A percentile compares a stretch with the other conserved stretches of the same genome.
These are phyloP conservation scores for Agrotis segetum DNA, from an alignment of 2,888 invertebrate species.

Conservation along the genomic window DNA sequence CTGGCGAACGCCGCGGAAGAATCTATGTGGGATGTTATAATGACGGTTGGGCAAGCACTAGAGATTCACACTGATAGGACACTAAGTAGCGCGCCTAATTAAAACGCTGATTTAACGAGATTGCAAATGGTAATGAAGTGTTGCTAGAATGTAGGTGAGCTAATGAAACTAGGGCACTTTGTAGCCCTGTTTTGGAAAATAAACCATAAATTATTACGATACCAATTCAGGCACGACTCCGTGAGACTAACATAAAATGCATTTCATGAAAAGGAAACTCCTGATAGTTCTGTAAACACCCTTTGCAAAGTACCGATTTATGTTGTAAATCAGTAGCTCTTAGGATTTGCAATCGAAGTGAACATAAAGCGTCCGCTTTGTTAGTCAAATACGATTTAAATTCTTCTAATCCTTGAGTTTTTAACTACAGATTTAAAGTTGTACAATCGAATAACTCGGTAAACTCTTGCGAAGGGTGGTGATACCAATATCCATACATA, in stretches of 20 bases:
- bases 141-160: slow-evolving; percentile 11
- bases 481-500: no score
- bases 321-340: slow-evolving; percentile 16
- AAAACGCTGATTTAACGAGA: slow-evolving; percentile 49
- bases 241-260: background rate
- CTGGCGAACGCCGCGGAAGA: slow-evolving; percentile 41
- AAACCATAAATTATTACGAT: no score
- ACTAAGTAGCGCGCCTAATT: slow-evolving; percentile 41
- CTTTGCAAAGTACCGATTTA: background rate
- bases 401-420: slow-evolving; percentile 7
- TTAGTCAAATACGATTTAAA: slow-evolving; percentile 5
- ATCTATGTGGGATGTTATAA: slow-evolving; percentile 51
- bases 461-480: no score
- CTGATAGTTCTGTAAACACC: background rate
- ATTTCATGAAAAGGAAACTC: background rate
- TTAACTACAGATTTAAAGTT: background rate
- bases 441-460: background rate
- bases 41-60: slow-evolving; percentile 35
- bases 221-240: no score
- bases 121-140: slow-evolving; percentile 37
- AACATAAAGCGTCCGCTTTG: background rate
- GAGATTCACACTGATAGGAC: slow-evolving; percentile 53
- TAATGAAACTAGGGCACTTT: slow-evolving; percentile 11
- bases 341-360: slow-evolving; percentile 17
- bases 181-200: background rate